These are phyloP conservation scores for Shinisaurus crocodilurus DNA, from an alignment of 2,113 vertebrate genomes.

Conservation along the genomic window DNA sequence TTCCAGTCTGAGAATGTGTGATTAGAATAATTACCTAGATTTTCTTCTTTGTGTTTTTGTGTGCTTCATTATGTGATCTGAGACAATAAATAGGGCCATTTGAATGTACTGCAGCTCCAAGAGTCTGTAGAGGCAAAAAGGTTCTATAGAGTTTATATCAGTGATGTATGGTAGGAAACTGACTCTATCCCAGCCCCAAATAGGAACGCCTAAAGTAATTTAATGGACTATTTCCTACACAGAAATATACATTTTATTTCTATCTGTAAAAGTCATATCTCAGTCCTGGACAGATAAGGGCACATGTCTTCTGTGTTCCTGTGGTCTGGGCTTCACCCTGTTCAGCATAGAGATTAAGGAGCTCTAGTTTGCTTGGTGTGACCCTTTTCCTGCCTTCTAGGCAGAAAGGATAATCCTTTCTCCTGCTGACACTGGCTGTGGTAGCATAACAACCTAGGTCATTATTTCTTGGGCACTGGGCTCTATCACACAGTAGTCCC, in stretches of 20 bases:
- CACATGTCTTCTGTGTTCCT: neutral
- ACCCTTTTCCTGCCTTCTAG: neutral
- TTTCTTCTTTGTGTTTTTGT: neutral
- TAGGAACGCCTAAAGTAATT: neutral
- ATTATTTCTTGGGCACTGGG: neutral
- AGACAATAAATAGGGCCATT: conserved; percentile 6
- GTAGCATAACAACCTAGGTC: neutral
- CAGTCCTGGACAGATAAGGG: neutral
- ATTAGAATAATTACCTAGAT: neutral
- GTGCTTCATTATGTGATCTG: neutral
- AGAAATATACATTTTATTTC: neutral
- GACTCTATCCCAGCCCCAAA: neutral
- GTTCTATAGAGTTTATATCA: neutral
- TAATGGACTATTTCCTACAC: neutral
- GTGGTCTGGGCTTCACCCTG: neutral
- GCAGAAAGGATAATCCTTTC: neutral
- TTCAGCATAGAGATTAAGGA: neutral
- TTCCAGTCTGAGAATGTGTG: neutral
- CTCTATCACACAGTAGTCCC: too few relatives aligned
- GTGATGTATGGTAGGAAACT: neutral
- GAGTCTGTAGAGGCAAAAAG: neutral
- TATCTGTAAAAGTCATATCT: neutral
- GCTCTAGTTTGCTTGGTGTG: neutral
- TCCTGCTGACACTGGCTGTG: neutral
- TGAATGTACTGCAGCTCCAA: neutral